These are phyloP conservation scores for Leptopilina clavipes DNA, from an alignment of 1,140 invertebrate genomes.

Conservation along the genomic window DNA sequence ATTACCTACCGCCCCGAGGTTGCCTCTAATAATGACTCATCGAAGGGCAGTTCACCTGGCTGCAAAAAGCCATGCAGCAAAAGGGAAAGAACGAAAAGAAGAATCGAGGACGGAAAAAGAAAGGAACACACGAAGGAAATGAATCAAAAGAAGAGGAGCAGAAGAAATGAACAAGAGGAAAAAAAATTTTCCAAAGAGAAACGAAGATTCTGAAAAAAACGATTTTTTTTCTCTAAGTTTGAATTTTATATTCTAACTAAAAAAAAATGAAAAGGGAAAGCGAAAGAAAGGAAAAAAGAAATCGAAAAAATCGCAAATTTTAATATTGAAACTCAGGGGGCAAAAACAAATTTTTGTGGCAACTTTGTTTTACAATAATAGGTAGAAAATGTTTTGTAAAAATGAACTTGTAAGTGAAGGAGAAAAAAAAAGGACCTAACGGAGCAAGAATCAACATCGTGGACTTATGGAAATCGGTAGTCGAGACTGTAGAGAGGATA, in stretches of 20 bases:
- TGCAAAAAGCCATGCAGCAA: neutral
- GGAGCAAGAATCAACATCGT: constrained; percentile 7
- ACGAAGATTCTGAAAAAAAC: too few relatives aligned
- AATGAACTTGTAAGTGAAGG: constrained; percentile 38
- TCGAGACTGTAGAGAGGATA: constrained; percentile 58
- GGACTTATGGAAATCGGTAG: constrained; percentile 62
- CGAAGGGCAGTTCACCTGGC: constrained; percentile 1
- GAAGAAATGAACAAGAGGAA: too few relatives aligned
- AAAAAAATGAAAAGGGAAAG: neutral
- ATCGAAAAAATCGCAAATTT: too few relatives aligned
- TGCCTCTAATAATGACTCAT: constrained; percentile 16
- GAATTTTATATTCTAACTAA: too few relatives aligned
- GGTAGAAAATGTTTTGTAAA: neutral
- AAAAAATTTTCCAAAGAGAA: too few relatives aligned
- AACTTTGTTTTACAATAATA: too few relatives aligned
- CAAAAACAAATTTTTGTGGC: too few relatives aligned
- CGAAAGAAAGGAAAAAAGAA: neutral
- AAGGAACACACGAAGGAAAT: neutral
- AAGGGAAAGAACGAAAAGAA: constrained; percentile 6
- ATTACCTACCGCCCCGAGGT: constrained; percentile 10
- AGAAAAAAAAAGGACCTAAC: constrained; percentile 39
- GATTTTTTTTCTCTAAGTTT: too few relatives aligned
- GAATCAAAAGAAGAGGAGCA: neutral
- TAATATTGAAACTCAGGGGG: too few relatives aligned
- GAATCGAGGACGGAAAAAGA: too few relatives aligned